These are phyloP conservation scores for Burhinus bistriatus DNA, from an alignment of 2,113 vertebrate genomes.

Conservation along the genomic window DNA sequence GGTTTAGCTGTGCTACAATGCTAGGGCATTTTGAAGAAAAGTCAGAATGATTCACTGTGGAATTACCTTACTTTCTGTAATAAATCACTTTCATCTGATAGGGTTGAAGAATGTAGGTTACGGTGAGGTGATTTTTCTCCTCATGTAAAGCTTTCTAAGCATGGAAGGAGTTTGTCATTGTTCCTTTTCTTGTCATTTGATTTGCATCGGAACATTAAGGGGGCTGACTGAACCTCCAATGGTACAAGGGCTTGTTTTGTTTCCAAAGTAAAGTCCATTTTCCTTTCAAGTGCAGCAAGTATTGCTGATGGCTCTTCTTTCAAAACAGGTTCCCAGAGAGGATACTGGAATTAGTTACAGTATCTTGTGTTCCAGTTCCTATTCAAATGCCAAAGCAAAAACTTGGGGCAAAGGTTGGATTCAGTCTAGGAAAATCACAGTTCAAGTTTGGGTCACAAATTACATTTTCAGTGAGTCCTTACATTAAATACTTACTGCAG, in stretches of 20 bases:
- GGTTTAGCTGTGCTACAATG: background rate
- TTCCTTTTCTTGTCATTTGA: background rate
- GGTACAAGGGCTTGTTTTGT: background rate
- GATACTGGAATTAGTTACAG: background rate
- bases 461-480: background rate
- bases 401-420: background rate
- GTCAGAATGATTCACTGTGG: background rate
- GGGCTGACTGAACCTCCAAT: background rate
- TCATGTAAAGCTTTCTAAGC: background rate
- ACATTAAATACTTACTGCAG: background rate
- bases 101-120: background rate
- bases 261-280: background rate
- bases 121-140: background rate
- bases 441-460: background rate
- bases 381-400: background rate
- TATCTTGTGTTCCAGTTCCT: background rate
- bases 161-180: background rate
- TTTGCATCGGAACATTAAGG: background rate
- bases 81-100: background rate
- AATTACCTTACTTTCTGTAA: background rate
- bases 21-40: background rate
- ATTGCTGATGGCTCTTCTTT: background rate
- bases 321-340: background rate
- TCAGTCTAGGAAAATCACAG: background rate
- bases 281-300: background rate